Conservation (phyloP, 2,888 invertebrate genomes). For the Rotaria socialis region DNA sequence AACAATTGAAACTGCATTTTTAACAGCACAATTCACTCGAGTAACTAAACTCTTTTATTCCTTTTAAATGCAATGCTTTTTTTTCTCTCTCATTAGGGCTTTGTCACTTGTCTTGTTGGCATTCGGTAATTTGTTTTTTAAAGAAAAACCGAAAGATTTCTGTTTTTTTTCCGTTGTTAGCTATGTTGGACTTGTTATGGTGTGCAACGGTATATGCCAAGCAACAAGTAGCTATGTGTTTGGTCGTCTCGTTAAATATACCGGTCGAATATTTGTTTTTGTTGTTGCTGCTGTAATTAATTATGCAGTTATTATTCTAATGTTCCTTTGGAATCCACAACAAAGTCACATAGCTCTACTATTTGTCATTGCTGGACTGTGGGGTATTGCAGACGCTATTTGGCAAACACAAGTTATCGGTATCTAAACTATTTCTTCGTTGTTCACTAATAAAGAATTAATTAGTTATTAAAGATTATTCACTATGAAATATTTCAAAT, state of each 20-base stretch:
- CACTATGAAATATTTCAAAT: no score
- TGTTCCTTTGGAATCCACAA: background rate
- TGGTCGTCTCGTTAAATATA: background rate
- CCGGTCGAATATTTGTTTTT: background rate
- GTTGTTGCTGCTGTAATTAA: background rate
- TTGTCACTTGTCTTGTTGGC: background rate
- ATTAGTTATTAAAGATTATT: no score
- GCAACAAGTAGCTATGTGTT: background rate
- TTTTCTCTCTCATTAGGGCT: background rate
- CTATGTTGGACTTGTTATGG: background rate
- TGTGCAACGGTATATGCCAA: background rate
- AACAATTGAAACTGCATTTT: background rate
- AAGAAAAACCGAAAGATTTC: no score
- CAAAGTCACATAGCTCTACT: background rate
- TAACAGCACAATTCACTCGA: slow-evolving; percentile 19
- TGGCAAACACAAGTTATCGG: background rate
- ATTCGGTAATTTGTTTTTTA: background rate
- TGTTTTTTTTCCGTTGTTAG: background rate
- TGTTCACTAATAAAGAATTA: no score
- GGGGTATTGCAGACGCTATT: background rate
- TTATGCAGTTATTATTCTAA: background rate
- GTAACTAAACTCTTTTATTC: background rate
- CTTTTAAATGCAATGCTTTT: no score
- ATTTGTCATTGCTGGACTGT: background rate
- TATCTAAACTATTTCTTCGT: background rate